These are phyloP conservation scores for Lineus longissimus DNA, from an alignment of 1,140 invertebrate species.

Conservation along the genomic window DNA sequence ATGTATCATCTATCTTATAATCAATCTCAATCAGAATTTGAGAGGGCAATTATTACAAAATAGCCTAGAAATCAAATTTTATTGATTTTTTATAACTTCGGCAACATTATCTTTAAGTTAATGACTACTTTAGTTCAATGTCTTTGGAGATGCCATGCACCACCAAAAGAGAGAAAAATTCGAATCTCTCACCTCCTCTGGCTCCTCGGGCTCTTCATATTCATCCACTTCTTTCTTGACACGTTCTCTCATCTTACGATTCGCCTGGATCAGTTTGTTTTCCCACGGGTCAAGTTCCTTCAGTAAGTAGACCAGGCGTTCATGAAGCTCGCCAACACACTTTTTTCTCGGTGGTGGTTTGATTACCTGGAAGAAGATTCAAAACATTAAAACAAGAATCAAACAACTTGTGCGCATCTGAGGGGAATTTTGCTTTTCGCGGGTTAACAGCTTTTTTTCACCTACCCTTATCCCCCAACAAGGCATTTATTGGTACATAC, in stretches of 20 bases:
- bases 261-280: constrained; percentile 29
- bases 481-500: too few relatives aligned
- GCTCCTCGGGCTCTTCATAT: constrained; percentile 23
- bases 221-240: constrained; percentile 36
- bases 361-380: constrained; percentile 20
- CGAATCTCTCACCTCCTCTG: constrained; percentile 13
- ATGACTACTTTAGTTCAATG: too few relatives aligned
- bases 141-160: too few relatives aligned
- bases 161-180: background rate
- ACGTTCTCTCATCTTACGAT: constrained; percentile 27
- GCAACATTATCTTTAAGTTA: background rate
- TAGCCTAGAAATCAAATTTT: background rate
- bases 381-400: background rate
- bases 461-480: too few relatives aligned
- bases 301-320: constrained; percentile 31
- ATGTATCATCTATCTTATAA: background rate
- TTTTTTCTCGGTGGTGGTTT: constrained; percentile 28
- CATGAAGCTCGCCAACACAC: constrained; percentile 38
- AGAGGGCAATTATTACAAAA: background rate
- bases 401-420: background rate
- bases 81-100: background rate
- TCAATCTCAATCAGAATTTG: background rate
- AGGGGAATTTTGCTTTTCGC: background rate
- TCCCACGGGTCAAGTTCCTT: constrained; percentile 44
- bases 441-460: too few relatives aligned